phyloP scores from a whole-genome alignment of 2,888 invertebrate genomes.

The Operophtera brumata region DNA sequence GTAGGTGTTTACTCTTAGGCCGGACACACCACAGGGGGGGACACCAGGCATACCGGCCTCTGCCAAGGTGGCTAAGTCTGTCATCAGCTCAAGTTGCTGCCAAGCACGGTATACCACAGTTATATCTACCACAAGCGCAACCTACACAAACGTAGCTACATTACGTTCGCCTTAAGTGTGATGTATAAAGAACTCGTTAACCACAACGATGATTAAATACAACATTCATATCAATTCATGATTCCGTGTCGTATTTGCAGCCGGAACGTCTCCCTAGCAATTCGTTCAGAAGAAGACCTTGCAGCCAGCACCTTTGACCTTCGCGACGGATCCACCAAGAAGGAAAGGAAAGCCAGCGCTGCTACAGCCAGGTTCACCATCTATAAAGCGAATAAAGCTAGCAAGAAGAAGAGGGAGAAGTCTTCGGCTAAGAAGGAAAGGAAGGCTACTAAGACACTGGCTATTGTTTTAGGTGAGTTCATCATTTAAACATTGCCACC shows the following conservation, averaged over 20 bases:
- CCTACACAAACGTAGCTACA: no score
- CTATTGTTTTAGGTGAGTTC: conserved; percentile 95
- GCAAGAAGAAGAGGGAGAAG: conserved; percentile 96
- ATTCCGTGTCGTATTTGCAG: neutral
- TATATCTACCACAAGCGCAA: no score
- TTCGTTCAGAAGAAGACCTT: conserved; percentile 65
- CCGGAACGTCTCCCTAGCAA: conserved; percentile 81
- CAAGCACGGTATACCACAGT: no score
- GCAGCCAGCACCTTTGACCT: conserved; percentile 67
- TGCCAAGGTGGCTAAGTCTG: no score
- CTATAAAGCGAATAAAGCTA: conserved; percentile 96
- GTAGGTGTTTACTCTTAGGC: no score
- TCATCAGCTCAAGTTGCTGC: no score
- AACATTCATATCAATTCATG: neutral
- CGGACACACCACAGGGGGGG: no score
- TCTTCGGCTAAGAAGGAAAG: conserved; percentile 96
- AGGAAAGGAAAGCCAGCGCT: conserved; percentile 85
- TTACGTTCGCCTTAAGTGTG: no score
- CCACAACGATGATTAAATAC: no score
- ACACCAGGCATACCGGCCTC: no score
- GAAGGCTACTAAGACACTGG: conserved; percentile 98
- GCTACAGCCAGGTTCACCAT: conserved; percentile 91
- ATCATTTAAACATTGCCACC: neutral
- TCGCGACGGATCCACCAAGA: conserved; percentile 80
- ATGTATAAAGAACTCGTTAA: no score